Evolutionary conservation across 2,888 invertebrate species (phyloP).

Genomic region (Unio delphinus): DNA sequence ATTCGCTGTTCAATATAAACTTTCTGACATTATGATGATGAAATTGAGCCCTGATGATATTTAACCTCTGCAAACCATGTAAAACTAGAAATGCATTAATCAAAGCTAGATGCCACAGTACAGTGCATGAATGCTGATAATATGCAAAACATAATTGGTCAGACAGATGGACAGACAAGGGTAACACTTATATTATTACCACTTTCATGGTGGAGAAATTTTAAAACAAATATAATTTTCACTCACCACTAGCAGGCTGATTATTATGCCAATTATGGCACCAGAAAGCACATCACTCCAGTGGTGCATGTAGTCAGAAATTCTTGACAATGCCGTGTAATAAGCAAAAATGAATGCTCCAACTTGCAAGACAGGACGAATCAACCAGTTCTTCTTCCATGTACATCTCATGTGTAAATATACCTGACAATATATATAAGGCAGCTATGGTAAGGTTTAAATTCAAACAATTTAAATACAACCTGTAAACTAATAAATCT

Average conservation of each 20-base stretch:
- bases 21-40: too few species aligned
- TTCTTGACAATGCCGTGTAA: constrained; percentile 79
- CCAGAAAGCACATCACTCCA: constrained; percentile 97
- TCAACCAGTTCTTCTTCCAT: constrained; percentile 75
- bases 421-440: constrained; percentile 28
- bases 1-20: too few species aligned
- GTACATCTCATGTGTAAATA: constrained; percentile 49
- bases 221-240: neutral
- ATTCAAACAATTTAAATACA: neutral
- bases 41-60: too few species aligned
- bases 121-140: too few species aligned
- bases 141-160: too few species aligned
- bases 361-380: constrained; percentile 89
- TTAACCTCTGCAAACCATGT: too few species aligned
- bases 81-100: too few species aligned
- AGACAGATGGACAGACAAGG: too few species aligned
- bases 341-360: constrained; percentile 82
- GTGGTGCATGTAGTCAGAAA: constrained; percentile 98
- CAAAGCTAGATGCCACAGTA: too few species aligned
- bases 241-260: constrained; percentile 39
- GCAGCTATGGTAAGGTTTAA: neutral
- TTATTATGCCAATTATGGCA: constrained; percentile 71
- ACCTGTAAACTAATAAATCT: neutral
- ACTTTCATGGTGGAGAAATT: too few species aligned
- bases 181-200: too few species aligned